phyloP scores from a whole-genome alignment of 2,113 vertebrate genomes.

The Microcebus lehilahytsara region DNA sequence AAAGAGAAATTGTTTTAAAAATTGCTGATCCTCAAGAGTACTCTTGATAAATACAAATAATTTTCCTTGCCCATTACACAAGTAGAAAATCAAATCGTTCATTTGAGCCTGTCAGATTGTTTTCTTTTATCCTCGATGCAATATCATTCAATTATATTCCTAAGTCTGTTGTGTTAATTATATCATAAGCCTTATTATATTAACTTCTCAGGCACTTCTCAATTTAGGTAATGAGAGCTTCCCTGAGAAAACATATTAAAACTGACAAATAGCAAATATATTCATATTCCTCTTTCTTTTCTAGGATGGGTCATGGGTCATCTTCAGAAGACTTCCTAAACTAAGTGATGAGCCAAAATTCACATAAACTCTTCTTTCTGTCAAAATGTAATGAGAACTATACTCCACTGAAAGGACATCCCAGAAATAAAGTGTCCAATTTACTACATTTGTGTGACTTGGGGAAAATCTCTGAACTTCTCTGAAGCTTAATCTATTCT shows the following conservation, averaged over 20 bases:
- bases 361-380: background rate
- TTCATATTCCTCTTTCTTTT: background rate
- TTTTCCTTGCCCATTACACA: background rate
- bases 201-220: background rate
- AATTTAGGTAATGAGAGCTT: background rate
- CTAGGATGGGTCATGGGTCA: background rate
- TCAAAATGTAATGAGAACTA: background rate
- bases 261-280: background rate
- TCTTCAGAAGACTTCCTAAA: background rate
- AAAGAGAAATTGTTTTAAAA: conserved; percentile 20
- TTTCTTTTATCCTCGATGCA: background rate
- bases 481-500: background rate
- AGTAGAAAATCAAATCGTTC: background rate
- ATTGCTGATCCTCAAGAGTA: background rate
- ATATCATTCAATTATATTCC: background rate
- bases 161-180: background rate
- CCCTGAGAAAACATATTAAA: background rate
- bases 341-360: background rate
- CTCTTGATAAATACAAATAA: background rate
- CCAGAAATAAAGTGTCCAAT: background rate
- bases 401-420: background rate
- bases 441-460: background rate
- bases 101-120: background rate
- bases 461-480: background rate
- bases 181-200: background rate